Conservation (phyloP, 1,140 invertebrate species). For the Musca vetustissima region DNA sequence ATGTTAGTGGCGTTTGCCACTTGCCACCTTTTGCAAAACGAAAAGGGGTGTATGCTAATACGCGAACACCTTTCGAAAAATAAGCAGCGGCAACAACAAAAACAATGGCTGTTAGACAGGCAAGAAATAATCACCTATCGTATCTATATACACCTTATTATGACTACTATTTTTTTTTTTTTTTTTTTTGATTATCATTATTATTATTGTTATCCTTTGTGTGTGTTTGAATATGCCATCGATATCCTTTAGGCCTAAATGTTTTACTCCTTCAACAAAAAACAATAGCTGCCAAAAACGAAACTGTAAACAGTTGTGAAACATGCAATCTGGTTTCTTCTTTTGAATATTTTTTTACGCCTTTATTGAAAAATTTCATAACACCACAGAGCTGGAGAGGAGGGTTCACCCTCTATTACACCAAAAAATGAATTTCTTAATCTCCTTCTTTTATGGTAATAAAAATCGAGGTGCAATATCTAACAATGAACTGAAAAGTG, state of each 20-base stretch:
- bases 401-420: neutral
- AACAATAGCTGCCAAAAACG: no score
- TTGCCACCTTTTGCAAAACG: neutral
- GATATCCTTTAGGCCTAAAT: no score
- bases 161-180: neutral
- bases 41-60: no score
- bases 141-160: neutral
- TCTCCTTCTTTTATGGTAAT: neutral
- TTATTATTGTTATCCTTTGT: no score
- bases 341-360: constrained; percentile 3
- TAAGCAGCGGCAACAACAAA: no score
- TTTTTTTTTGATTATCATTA: neutral
- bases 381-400: no score
- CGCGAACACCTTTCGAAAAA: no score
- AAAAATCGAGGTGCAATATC: neutral
- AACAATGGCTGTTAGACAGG: no score
- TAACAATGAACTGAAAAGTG: neutral
- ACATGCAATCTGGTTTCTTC: constrained; percentile 4
- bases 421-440: constrained; percentile 1
- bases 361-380: constrained; percentile 9
- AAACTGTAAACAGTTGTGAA: constrained; percentile 10
- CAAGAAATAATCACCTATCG: neutral
- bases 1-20: neutral
- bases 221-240: no score
- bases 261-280: no score